These are phyloP conservation scores for Corythornis vintsioides DNA, from an alignment of 2,113 vertebrate genomes.

Conservation along the genomic window DNA sequence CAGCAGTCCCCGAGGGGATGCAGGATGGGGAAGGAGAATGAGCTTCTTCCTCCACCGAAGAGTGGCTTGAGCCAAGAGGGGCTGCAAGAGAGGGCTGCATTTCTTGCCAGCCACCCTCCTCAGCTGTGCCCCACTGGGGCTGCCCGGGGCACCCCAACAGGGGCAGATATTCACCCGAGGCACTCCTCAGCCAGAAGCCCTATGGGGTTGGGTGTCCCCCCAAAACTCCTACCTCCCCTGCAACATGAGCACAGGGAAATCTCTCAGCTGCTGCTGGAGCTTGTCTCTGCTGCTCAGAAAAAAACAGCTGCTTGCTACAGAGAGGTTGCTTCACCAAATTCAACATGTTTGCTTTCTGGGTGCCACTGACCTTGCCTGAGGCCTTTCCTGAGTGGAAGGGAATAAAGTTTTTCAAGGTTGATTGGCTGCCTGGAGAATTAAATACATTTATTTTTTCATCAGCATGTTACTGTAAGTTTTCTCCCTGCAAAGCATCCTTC, in stretches of 20 bases:
- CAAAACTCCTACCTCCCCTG: accelerated
- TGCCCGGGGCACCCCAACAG: accelerated
- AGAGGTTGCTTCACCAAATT: accelerated
- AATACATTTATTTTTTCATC: neutral
- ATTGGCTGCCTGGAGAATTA: slow-evolving; percentile 4
- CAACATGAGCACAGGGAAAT: accelerated
- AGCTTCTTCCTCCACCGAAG: neutral
- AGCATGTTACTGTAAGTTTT: neutral
- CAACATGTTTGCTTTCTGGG: neutral
- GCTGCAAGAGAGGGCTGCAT: neutral
- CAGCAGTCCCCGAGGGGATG: accelerated
- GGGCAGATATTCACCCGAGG: accelerated
- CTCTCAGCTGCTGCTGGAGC: accelerated
- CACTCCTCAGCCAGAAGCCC: neutral
- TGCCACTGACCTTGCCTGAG: slow-evolving; percentile 1
- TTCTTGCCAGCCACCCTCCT: neutral
- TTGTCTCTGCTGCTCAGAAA: neutral
- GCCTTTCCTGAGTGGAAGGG: neutral
- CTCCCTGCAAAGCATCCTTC: slow-evolving; percentile 2
- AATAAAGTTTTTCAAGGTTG: neutral
- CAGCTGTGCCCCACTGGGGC: accelerated
- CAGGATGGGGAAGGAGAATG: neutral
- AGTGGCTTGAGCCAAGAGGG: neutral
- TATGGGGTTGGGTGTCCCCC: accelerated
- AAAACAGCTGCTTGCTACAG: neutral